phyloP scores from a whole-genome alignment of 1,140 invertebrate genomes.

The Trinorchestia longiramus region DNA sequence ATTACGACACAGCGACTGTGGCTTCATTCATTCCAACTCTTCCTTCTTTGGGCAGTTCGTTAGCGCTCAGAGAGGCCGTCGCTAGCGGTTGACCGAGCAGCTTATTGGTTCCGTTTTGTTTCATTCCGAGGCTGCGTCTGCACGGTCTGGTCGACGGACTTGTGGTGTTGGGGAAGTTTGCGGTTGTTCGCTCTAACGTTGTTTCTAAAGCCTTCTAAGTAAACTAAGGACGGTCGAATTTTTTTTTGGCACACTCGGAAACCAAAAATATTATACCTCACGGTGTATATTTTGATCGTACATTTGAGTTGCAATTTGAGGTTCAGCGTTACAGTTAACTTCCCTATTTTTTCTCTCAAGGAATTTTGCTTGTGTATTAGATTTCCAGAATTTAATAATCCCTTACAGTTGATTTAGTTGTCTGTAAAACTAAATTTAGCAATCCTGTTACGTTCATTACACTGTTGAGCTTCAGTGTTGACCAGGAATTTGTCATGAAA shows the following conservation, averaged over 20 bases:
- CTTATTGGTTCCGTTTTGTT: conserved; percentile 52
- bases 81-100: conserved; percentile 32
- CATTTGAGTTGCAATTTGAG: not conserved
- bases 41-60: conserved; percentile 35
- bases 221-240: not conserved
- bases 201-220: not conserved
- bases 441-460: not conserved
- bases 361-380: too few species aligned
- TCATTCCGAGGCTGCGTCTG: not conserved
- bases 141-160: not conserved
- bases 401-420: not conserved
- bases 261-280: not conserved
- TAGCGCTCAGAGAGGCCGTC: not conserved
- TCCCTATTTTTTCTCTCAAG: not conserved
- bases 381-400: too few species aligned
- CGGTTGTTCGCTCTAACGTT: not conserved
- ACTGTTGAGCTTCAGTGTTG: not conserved
- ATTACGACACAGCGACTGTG: conserved; percentile 25
- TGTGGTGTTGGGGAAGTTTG: not conserved
- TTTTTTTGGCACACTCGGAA: not conserved
- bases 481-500: not conserved
- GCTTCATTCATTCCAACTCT: conserved; percentile 55
- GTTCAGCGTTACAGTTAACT: not conserved
- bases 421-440: too few species aligned
- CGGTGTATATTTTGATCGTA: not conserved